Percentiles rank a stretch among this genome's conserved stretches.
Evolutionary conservation across 2,113 vertebrate genomes (phyloP).

Genomic region (Ahaetulla prasina): DNA sequence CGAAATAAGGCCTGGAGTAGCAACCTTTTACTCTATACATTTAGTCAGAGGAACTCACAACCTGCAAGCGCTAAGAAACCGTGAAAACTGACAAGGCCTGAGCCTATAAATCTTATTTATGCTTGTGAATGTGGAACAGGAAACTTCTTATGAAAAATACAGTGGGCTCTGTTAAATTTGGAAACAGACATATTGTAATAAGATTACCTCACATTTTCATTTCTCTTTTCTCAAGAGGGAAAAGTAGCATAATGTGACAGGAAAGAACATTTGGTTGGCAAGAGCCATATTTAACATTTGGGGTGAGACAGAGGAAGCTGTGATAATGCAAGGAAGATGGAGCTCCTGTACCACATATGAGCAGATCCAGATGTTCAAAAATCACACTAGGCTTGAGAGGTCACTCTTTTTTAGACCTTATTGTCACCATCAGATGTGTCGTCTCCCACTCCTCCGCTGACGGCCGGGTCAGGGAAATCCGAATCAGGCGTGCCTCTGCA

Average conservation of each 20-base stretch:
- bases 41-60: constrained; percentile 34
- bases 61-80: constrained; percentile 18
- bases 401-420: background rate
- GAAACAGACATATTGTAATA: background rate
- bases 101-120: constrained; percentile 46
- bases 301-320: background rate
- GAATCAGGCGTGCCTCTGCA: too few relatives aligned
- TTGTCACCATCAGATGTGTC: background rate
- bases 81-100: constrained; percentile 18
- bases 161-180: constrained; percentile 25
- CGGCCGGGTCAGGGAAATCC: too few relatives aligned
- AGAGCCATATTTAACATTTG: background rate
- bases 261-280: background rate
- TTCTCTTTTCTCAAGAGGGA: background rate
- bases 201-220: background rate
- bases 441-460: too few relatives aligned
- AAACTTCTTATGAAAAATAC: constrained; percentile 37
- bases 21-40: constrained; percentile 43
- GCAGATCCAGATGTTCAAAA: background rate
- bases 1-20: constrained; percentile 40
- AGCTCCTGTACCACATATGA: background rate
- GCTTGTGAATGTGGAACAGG: constrained; percentile 36
- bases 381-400: background rate
- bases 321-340: background rate
- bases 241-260: background rate